Base-by-base conservation (phyloP, 2,797 vertebrate genomes). In the Tauraco hartlaubi region DNA sequence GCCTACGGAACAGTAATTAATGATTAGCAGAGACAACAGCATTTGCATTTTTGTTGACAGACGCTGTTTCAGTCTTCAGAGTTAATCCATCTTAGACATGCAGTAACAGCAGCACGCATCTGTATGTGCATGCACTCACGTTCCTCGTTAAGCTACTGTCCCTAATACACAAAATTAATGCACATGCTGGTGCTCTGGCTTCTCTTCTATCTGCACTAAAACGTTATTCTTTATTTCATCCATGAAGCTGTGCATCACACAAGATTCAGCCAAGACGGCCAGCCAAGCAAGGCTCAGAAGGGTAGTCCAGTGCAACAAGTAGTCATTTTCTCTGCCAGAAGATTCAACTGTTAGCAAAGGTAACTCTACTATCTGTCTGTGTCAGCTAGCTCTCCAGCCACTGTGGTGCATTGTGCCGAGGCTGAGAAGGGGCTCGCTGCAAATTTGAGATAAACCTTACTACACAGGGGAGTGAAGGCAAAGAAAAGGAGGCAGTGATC, bases 1-100 rank as follows among this genome's bases (percentile, higher is more conserved):
- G 71, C 69, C 90, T 93, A 69, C 77, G 81, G 89, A 97, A 96
- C 71, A 92, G 89, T 94, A 92, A 92, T 77, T 95, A 88, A 86
- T 71, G 84, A 95, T 95, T 90, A 97, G 63, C 26, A 87, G 73
- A 96, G 56, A 94, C 20, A 97, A 95, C 14, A 96, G 76, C 6
- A 79, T 94, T 94, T 91, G 72, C 73, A 78, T 75, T 95, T 92
- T 83, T 88, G 79, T 91, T 5, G 31, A 91, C 72, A 93, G 91
- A 94, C 92, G 86, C 68, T 51, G 61, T 80, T 86, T 88, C 77
- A 37, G 43, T 83, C 95, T 96, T 94, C 56, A 49, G 76, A 92
- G 64, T 71, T 94, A 91, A 97, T 94, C 80, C 82, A 79, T 75
- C 33, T 95, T 67, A 80, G 81, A 76, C 69, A 94, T 77, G 76